Evolutionary conservation across 2,888 invertebrate genomes (phyloP), one percentile per base, ranked within the genome.

Genomic region (Lasioglossum lativentre): DNA sequence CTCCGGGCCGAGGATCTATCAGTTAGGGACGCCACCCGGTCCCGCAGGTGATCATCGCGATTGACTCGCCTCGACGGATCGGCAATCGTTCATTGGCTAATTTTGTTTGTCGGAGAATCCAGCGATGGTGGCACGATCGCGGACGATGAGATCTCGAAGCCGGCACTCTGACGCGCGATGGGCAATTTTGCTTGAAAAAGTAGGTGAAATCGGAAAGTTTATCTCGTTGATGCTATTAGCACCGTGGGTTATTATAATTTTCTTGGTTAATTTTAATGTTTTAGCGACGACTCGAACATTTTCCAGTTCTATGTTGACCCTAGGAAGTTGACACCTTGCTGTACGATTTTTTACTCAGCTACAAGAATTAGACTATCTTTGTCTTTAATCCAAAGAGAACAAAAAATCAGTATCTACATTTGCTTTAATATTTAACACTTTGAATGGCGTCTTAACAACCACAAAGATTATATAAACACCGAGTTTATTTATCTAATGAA

Each of bases 11-110:
- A 63, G 56, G 56, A 56, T n/a, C 56, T 27, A 56, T 56, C 34
- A 68, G 38, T 10, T 38, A n/a, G 12, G 1, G 63, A 34, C 34
- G 63, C 19, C 30, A 6, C 19, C 16, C 6, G 12, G 19, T 68
- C 34, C 38, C 68, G 23, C 68, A n/a, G 68, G 68, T 68, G 68
- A 68, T 77, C 42, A 70, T 52, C 68, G 34, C 77, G 42, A 77
- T 56, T 52, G 76, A 45, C 80, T 34, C 47, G 70, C 56, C 77
- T 14, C 40, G 34, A 70, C n/a, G n/a, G 27, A n/a, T 27, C 45
- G 34, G 38, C 75, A 34, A 80, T 80, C 80, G 40, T 72, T 78
- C 40, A 72, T 78, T 72, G 59, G 38, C 38, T 59, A 52, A 71
- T 81, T 78, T 78, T 42, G 77, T 80, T 75, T 45, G 19, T 12